phyloP scores from a whole-genome alignment of 2,113 vertebrate species.

The Bothrops jararaca region DNA sequence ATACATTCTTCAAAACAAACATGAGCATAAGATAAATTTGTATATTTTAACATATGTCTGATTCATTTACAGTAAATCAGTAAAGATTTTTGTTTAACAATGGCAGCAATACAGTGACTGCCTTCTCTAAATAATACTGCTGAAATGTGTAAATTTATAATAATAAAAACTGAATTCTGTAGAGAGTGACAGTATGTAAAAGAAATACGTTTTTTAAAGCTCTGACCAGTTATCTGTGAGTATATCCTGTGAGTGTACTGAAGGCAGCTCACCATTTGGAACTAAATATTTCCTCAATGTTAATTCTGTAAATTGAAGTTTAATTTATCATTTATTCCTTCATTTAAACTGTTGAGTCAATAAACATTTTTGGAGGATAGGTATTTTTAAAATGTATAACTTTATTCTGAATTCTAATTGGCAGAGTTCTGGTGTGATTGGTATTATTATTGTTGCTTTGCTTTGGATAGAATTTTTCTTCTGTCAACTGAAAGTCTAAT shows the following conservation, averaged over 20 bases:
- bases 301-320: neutral
- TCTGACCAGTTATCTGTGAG: neutral
- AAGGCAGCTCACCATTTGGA: neutral
- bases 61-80: neutral
- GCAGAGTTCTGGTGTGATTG: neutral
- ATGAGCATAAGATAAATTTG: neutral
- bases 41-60: neutral
- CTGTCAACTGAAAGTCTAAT: neutral
- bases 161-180: neutral
- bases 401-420: neutral
- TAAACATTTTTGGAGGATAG: neutral
- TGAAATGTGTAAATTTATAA: neutral
- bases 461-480: neutral
- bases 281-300: neutral
- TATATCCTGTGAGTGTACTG: neutral
- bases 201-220: neutral
- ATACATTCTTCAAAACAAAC: neutral
- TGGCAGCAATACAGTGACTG: neutral
- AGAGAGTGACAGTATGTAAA: neutral
- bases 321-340: neutral
- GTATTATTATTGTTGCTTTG: neutral
- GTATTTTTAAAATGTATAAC: neutral
- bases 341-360: neutral
- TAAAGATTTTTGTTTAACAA: neutral
- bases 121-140: neutral